Base-by-base conservation (phyloP, 2,888 invertebrate species). In the Stenodema calcarata region DNA sequence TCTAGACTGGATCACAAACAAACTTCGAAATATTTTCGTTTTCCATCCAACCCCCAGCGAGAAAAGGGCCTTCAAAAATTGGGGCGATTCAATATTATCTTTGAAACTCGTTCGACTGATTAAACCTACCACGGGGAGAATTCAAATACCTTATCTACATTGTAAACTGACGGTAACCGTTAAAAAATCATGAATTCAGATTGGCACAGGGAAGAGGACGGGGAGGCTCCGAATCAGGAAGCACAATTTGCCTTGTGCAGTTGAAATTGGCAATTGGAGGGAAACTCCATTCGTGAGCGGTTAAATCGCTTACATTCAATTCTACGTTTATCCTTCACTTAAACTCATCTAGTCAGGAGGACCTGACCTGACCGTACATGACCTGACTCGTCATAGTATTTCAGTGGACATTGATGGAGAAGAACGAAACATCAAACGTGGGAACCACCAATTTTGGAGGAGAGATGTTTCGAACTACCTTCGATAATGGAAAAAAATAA, bases 81-180 rank as follows among this genome's bases (percentile, higher is more conserved):
- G 82, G 70, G 70, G 27, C 82, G 70, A 82, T 80, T 80, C 80
- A 80, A 80, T 80, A 82, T 30, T 35, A 82, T 41, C 35, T 62
- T 41, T 54, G 30, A 35, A 73, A 73, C 73, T 62, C 35, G 82
- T 69, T 42, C 82, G 69, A 69, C 54, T 69, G 62, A 69, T 69
- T 82, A 69, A 82, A 82, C 62, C 44, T 69, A n/a, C 82, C 62
- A 82, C 69, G 82, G 82, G 41, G 35, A 23, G 69, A 82, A 82
- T 82, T 82, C 82, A 62, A 82, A 82, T 82, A 82, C 69, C 69
- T 69, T 82, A 82, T 82, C 69, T 82, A 62, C 62, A 82, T 82
- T 69, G 82, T 82, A 82, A 82, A 82, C 82, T 70, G 62, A 62
- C 42, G 69, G 27, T 1, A 3, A 62, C 82, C 41, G 69, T 54